phyloP scores from a whole-genome alignment of 2,888 invertebrate genomes.

The Drosophila anomalata region DNA sequence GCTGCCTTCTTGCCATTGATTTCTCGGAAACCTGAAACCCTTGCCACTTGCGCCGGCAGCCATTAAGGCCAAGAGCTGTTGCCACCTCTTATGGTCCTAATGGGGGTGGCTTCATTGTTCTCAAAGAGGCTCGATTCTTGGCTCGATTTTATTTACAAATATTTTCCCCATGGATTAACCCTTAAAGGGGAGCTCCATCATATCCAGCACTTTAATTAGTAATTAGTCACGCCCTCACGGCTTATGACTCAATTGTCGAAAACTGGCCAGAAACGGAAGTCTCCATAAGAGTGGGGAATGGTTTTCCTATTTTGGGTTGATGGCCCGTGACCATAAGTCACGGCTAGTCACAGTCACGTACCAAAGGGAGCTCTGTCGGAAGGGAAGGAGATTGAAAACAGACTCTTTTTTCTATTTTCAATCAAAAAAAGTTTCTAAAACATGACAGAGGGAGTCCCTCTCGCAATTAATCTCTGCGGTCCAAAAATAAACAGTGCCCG shows the following conservation, averaged over 20 bases:
- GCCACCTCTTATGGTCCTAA: constrained; percentile 44
- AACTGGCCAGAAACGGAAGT: constrained; percentile 29
- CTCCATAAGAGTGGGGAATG: constrained; percentile 12
- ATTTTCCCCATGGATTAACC: constrained; percentile 30
- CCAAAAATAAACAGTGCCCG: constrained; percentile 29
- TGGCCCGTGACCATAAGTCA: constrained; percentile 37
- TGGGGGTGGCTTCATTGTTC: constrained; percentile 42
- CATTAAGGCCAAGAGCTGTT: constrained; percentile 46
- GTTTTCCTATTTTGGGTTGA: constrained; percentile 26
- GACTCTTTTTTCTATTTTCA: not conserved
- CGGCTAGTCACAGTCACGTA: constrained; percentile 32
- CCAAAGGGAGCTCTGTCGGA: not conserved
- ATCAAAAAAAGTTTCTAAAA: too few relatives aligned
- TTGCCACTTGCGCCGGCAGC: constrained; percentile 38
- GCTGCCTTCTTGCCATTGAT: constrained; percentile 48
- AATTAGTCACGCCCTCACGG: constrained; percentile 70
- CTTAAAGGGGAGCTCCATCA: constrained; percentile 15
- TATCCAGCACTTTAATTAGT: constrained; percentile 61
- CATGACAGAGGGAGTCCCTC: constrained; percentile 16
- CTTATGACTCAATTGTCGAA: constrained; percentile 63
- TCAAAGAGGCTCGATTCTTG: constrained; percentile 36
- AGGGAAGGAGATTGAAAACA: constrained; percentile 6
- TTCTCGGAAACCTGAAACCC: constrained; percentile 59
- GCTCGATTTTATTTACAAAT: constrained; percentile 45
- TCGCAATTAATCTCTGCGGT: constrained; percentile 25